phyloP scores from a whole-genome alignment of 1,140 invertebrate genomes.

The Phymorhynchus buccinoides region DNA sequence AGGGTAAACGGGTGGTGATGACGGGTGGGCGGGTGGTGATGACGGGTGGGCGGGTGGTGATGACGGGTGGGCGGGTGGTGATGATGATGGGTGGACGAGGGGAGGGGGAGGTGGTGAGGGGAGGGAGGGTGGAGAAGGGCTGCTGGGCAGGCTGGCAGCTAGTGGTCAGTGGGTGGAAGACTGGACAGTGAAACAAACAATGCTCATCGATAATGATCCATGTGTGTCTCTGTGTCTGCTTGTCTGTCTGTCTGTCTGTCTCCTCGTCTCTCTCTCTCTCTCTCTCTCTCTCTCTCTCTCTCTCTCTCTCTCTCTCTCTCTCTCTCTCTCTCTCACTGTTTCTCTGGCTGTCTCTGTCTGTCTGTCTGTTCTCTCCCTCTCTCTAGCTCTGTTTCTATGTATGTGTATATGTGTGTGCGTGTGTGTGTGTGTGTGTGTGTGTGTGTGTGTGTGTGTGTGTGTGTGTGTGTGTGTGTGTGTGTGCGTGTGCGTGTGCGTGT shows the following conservation, averaged over 20 bases:
- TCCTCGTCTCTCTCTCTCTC: too few species aligned
- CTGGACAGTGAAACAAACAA: neutral
- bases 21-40: neutral
- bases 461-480: neutral
- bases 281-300: neutral
- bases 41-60: neutral
- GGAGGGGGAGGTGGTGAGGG: neutral
- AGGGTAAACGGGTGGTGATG: neutral
- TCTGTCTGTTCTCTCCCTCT: too few species aligned
- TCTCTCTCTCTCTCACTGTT: neutral
- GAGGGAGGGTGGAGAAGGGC: neutral
- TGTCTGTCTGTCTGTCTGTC: neutral
- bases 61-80: neutral
- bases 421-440: neutral
- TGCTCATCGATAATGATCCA: neutral
- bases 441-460: neutral
- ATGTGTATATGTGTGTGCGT: neutral
- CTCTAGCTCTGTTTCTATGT: neutral
- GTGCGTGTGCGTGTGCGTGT: neutral
- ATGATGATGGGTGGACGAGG: neutral
- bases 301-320: neutral
- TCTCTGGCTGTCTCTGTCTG: neutral
- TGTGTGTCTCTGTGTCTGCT: neutral
- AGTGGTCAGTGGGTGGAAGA: neutral
- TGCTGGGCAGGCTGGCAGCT: neutral